These are phyloP conservation scores for Aradophagus sp. DNA, from an alignment of 1,140 invertebrate species.

Conservation along the genomic window DNA sequence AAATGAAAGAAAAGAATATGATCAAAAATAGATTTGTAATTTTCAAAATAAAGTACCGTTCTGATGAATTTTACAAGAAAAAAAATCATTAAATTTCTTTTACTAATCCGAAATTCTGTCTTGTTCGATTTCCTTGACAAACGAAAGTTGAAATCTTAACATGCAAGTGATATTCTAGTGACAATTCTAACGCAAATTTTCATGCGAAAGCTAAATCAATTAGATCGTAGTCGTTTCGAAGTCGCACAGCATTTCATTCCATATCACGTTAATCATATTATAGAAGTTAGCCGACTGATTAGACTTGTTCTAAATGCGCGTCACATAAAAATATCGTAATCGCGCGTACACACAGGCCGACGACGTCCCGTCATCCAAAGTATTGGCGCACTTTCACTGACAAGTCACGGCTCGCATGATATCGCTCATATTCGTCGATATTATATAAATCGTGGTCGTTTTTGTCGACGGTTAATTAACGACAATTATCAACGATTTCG, in stretches of 20 bases:
- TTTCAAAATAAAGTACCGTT: no score
- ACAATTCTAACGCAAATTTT: no score
- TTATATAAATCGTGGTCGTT: constrained; percentile 36
- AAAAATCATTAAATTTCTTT: no score
- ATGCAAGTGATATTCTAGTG: no score
- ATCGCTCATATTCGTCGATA: constrained; percentile 29
- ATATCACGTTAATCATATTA: constrained; percentile 19
- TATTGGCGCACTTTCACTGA: constrained; percentile 37
- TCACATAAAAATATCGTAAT: constrained; percentile 43
- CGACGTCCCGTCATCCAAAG: constrained; percentile 28
- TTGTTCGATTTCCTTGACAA: no score
- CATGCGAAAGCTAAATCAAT: no score
- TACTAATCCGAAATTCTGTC: no score
- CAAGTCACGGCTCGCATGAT: constrained; percentile 21
- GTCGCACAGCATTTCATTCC: constrained; percentile 2
- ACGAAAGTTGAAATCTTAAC: no score
- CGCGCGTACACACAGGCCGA: constrained; percentile 6
- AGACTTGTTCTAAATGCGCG: constrained; percentile 37
- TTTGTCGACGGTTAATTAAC: constrained; percentile 21
- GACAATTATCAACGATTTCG: constrained; percentile 13
- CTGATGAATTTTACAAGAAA: no score
- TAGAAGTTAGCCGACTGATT: constrained; percentile 23
- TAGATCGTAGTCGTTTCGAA: not conserved
- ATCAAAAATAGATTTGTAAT: no score
- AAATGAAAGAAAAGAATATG: no score